phyloP scores from a whole-genome alignment of 1,140 invertebrate species.

The Chrysoperla carnea region DNA sequence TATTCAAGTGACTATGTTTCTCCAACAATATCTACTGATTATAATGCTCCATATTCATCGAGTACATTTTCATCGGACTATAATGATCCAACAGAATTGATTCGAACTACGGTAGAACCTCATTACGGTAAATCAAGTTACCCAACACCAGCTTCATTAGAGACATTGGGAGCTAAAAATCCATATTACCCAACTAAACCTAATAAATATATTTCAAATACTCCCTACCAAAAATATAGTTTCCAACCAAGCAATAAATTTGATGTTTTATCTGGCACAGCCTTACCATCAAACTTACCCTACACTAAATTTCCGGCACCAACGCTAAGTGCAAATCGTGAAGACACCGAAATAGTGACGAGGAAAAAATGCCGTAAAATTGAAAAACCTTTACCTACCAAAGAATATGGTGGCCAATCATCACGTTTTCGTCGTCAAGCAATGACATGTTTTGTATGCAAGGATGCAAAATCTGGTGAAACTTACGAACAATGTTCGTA shows the following conservation, averaged over 20 bases:
- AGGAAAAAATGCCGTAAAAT: constrained; percentile 13
- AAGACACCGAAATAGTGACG: constrained; percentile 4
- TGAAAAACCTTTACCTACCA: constrained; percentile 4
- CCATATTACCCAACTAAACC: constrained; percentile 1
- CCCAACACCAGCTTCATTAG: not conserved
- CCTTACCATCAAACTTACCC: constrained; percentile 9
- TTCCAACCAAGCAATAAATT: constrained; percentile 15
- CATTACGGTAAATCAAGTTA: not conserved
- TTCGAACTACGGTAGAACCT: not conserved
- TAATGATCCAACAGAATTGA: too few species aligned
- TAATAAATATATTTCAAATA: constrained; percentile 1
- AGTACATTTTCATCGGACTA: too few species aligned
- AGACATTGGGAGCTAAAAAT: constrained; percentile 2
- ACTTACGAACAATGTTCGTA: constrained; percentile 30
- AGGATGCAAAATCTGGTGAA: constrained; percentile 24
- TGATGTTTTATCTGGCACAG: constrained; percentile 7
- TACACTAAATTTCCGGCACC: constrained; percentile 6
- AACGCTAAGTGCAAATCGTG: constrained; percentile 4
- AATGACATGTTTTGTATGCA: constrained; percentile 31
- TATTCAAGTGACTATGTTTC: too few species aligned
- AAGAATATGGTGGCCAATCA: constrained; percentile 5
- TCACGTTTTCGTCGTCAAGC: constrained; percentile 9
- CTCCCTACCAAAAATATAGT: constrained; percentile 17
- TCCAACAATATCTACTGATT: too few species aligned
- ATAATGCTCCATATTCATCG: too few species aligned